phyloP scores from a whole-genome alignment of 2,888 invertebrate species.

The Diploptera punctata region DNA sequence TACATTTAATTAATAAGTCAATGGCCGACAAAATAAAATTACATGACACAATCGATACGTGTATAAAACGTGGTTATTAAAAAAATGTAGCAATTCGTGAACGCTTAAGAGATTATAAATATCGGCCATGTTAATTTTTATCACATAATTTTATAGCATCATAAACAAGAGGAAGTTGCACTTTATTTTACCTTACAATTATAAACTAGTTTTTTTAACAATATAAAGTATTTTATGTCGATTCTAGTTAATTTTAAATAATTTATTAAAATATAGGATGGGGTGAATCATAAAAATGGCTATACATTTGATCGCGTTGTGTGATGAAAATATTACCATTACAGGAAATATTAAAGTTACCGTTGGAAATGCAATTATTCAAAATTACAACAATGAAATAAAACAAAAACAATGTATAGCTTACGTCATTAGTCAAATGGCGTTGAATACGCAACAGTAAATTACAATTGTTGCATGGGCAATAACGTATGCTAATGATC shows the following conservation, averaged over 20 bases:
- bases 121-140: neutral
- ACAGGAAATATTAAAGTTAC: no score
- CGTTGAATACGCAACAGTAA: no score
- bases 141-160: neutral
- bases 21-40: neutral
- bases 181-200: neutral
- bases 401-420: no score
- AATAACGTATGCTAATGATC: no score
- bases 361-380: no score
- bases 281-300: no score
- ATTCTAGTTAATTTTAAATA: neutral
- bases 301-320: no score
- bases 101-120: neutral
- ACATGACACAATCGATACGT: neutral
- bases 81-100: neutral
- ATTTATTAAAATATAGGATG: no score
- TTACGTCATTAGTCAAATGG: no score
- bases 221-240: neutral
- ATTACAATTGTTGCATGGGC: no score
- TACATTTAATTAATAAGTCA: neutral
- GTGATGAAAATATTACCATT: no score
- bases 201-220: neutral
- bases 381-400: no score
- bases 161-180: conserved; percentile 2
- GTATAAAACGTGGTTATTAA: neutral